Base-by-base conservation (phyloP, 1,140 invertebrate genomes). In the Drosophila funebris region DNA sequence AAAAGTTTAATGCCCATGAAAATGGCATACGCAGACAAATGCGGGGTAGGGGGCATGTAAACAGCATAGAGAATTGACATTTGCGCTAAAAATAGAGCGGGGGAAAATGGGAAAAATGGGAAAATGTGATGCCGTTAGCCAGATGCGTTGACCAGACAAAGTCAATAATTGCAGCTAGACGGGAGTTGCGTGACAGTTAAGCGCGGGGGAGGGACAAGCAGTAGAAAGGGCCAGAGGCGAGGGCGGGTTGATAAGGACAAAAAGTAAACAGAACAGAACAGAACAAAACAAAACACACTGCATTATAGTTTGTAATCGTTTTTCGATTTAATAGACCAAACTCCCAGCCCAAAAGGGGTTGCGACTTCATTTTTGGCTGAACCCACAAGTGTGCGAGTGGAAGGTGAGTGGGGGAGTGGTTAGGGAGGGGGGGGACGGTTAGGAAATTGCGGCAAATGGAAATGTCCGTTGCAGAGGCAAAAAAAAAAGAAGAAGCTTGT, bases 271-370 rank as follows among this genome's bases (percentile, higher is more conserved):
- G 22, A 44, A 44, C 16, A 22, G 29, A 14, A 29, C 33, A 52
- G 13, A 54, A 60, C 58, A 60, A 68, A 58, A 84, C 67, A 79
- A 81, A 81, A 88, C 77, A 88, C 62, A 77, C 68, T 73, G 76
- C 66, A 88, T 88, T 88, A 88, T 88, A 79, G 83, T 88, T 88
- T 88, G 83, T 88, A 88, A 88, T 88, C 83, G 84, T 79, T 88
- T 88, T 88, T 88, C 83, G 83, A 88, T 88, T 79, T 88, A 88
- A 88, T 88, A 88, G 82, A 64, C 36, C 61, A n/a, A n/a, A n/a
- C n/a, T n/a, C n/a, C n/a, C n/a, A 43, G 68, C 68, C 57, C 72
- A 58, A 54, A 54, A 33, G 27, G 64, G 73, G 53, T 67, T 76
- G 14, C 56, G 69, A 76, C 62, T 70, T 76, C 43, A 80, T 76